These are phyloP conservation scores for Tipula unca DNA, from an alignment of 2,888 invertebrate species.

Conservation along the genomic window DNA sequence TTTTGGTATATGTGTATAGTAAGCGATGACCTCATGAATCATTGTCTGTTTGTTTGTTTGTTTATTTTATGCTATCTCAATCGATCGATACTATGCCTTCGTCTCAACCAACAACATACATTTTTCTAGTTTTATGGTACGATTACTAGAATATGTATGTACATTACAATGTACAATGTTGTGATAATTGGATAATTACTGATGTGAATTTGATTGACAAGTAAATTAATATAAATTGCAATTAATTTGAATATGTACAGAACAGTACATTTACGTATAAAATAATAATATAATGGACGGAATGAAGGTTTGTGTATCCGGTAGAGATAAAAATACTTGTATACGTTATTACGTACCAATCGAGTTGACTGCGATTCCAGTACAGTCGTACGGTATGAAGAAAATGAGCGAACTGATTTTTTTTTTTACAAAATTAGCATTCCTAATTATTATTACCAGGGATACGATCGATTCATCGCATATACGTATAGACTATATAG, in stretches of 20 bases:
- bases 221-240: conserved; percentile 8
- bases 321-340: background rate
- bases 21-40: background rate
- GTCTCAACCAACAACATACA: background rate
- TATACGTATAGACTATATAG: background rate
- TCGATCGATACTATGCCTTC: background rate
- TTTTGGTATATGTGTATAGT: background rate
- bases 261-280: background rate
- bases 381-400: background rate
- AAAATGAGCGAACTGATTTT: background rate
- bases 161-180: background rate
- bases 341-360: background rate
- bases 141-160: background rate
- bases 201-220: background rate
- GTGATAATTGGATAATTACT: conserved; percentile 8
- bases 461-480: background rate
- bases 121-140: background rate
- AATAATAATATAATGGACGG: background rate
- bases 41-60: background rate
- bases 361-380: too few species aligned
- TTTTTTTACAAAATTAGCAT: background rate
- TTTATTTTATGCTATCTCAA: background rate
- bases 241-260: background rate
- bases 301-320: background rate
- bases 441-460: background rate